Base-by-base conservation (phyloP, 2,888 invertebrate species). In the Cantharis flavilabris region DNA sequence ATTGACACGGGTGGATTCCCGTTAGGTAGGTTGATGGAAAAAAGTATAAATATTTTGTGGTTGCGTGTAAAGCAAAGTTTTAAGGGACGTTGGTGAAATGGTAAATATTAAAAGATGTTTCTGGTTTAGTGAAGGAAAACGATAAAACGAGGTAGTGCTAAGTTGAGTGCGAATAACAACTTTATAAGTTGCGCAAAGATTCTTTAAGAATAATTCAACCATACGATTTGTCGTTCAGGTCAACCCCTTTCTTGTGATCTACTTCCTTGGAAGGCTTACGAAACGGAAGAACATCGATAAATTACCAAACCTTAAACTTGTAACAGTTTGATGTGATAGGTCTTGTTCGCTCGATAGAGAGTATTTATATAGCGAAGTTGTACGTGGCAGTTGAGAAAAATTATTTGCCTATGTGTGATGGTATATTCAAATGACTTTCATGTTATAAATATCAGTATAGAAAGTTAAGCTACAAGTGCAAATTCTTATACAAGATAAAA, bases 281-380 rank as follows among this genome's bases (percentile, higher is more conserved):
- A 73, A 75, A 72, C 73, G 76, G 79, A 76, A 78, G 80, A 80
- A 80, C 78, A 76, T 78, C 80, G 78, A 80, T 80, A 80, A 80
- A 80, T 80, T 80, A 79, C 76, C 74, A 76, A 75, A 78, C 75
- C 78, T 80, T 80, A 80, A 75, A 78, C 76, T 75, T 78, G 78
- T 76, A 80, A 73, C 80, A 79, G 79, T 80, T 74, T 77, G 80
- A 74, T 73, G 76, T 78, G 78, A 78, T 78, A 76, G 78, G 76
- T 63, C 26, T 67, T 75, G 75, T 72, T 77, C 76, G 75, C 65
- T 76, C 73, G 70, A 76, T 73, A 71, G 73, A 75, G 49, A 75
- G 72, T 71, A 75, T 49, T 49, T 49, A 49, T 49, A 49, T 49
- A 49, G 49, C 49, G 72, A 77, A 74, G 65, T 78, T 75, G 69